Conservation (phyloP, 2,797 vertebrate genomes). For the Malurus splendens region DNA sequence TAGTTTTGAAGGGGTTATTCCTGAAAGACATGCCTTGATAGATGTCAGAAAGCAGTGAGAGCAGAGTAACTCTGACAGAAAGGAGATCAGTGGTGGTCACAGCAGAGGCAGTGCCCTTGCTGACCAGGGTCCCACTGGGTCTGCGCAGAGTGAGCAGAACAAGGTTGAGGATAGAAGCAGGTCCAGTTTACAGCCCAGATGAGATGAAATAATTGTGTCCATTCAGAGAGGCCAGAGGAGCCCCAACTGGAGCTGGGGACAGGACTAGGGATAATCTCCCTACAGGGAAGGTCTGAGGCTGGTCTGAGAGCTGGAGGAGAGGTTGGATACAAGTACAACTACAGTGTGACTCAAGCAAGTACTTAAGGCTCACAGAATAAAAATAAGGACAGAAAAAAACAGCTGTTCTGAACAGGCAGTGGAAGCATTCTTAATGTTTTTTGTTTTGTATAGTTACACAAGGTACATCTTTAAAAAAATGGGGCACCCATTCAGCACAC, state of each 20-base stretch:
- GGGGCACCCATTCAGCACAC: rapidly evolving
- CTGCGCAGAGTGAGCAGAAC: not conserved
- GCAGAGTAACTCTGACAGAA: not conserved
- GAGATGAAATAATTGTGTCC: not conserved
- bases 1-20: not conserved
- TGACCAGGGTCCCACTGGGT: not conserved
- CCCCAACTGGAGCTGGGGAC: not conserved
- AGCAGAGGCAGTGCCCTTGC: not conserved
- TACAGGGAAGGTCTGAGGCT: not conserved
- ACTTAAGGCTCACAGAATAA: not conserved
- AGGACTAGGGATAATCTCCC: not conserved
- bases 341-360: not conserved
- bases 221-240: not conserved
- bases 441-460: not conserved
- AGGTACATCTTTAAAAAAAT: not conserved
- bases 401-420: not conserved
- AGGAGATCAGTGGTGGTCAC: not conserved
- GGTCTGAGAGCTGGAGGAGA: rapidly evolving
- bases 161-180: not conserved
- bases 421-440: not conserved
- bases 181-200: not conserved
- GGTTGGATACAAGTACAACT: not conserved
- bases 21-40: not conserved
- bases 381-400: not conserved
- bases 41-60: not conserved